Evolutionary conservation across 2,113 vertebrate genomes (phyloP), one percentile per base, ranked within the genome.

Genomic region (Carassius carassius): DNA sequence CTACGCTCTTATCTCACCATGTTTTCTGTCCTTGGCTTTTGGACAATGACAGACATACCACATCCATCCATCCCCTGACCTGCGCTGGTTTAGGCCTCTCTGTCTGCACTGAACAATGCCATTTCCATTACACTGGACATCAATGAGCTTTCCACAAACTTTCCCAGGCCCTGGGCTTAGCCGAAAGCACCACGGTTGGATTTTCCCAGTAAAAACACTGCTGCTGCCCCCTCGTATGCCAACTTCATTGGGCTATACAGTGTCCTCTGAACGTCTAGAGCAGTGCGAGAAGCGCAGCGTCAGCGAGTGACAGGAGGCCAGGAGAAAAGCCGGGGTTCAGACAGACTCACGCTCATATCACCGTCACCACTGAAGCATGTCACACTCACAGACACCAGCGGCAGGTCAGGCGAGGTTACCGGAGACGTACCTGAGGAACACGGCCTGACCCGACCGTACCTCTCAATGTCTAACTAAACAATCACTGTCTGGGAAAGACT

Each of bases 161-260:
- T 95, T 95, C 94, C 94, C 95, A 95, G 92, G 92, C 88, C 60
- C 87, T 49, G 69, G 90, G 94, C 93, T 94, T 94, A 94, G 91
- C 89, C 85, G 83, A 87, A 88, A 85, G 72, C 85, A 92, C 67
- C 78, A 77, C 82, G 83, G 72, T 85, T 88, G 94, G 94, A 93
- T 94, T 94, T 94, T 88, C 86, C 17, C 89, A 90, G 70, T 93
- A 84, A 86, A 92, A 94, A 94, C 93, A 94, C 80, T 25, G 85
- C 85, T 84, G 86, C 87, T 80, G 85, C 51, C 62, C 63, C 35
- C 51, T 14, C 5, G 25, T 37, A 69, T 58, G 81, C 69, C 25
- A 81, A 89, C 90, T 82, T 69, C 35, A 51, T 44, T 73, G 21
- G 41, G 29, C 76, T 54, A 54, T 74, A 25, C 56, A 65, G 21